A percentile compares a stretch with the other conserved stretches of the same genome.
phyloP scores from a whole-genome alignment of 2,113 vertebrate genomes.

The Tyrannus savana region DNA sequence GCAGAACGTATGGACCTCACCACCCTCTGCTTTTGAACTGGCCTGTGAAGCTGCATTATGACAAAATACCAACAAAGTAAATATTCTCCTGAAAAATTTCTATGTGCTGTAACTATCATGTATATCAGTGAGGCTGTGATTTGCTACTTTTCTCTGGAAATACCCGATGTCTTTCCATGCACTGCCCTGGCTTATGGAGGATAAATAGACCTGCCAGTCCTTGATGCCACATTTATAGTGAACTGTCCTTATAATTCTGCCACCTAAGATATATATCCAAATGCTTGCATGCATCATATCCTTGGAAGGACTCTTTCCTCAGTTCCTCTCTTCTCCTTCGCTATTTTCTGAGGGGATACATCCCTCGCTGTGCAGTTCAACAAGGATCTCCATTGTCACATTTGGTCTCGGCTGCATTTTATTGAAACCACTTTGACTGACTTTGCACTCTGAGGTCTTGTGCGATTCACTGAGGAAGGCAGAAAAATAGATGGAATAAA shows the following conservation, averaged over 20 bases:
- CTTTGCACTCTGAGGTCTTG: neutral
- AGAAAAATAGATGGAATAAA: neutral
- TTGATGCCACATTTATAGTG: neutral
- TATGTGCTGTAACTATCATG: fast-evolving
- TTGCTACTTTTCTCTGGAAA: neutral
- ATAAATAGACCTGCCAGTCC: neutral
- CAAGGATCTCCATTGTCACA: neutral
- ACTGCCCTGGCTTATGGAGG: neutral
- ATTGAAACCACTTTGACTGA: neutral
- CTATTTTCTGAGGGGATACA: neutral
- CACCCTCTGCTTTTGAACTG: neutral
- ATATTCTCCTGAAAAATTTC: neutral
- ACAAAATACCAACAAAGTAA: neutral
- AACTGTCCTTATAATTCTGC: neutral
- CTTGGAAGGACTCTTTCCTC: neutral
- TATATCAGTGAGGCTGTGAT: neutral
- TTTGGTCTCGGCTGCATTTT: neutral
- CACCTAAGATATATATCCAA: neutral
- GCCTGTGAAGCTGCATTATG: neutral
- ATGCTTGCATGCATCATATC: fast-evolving
- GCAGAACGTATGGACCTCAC: neutral
- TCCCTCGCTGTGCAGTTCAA: fast-evolving
- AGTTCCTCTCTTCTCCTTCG: neutral
- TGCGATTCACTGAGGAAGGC: neutral
- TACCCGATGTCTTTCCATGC: neutral